Evolutionary conservation across 2,797 vertebrate species (phyloP), one percentile per base, ranked within the genome.

Genomic region (Thalassophryne amazonica): DNA sequence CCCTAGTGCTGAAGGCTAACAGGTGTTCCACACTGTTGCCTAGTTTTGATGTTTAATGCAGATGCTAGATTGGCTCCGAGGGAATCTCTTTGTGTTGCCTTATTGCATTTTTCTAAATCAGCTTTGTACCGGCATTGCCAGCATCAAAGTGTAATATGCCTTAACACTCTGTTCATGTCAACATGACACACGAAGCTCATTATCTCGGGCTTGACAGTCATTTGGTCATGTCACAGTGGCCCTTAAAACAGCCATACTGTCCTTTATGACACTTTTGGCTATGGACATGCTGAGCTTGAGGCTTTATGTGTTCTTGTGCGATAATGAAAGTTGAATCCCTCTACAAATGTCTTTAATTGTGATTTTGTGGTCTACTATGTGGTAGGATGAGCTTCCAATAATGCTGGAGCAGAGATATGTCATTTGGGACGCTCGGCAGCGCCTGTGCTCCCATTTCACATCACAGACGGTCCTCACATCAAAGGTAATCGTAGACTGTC

Each of bases 141-240:
- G 63, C 77, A 82, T 86, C 71, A 83, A 85, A 81, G 76, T 73
- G 74, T 69, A 73, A 62, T 77, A 80, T 82, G 80, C 76, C 78
- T 69, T 69, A 58, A 78, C 80, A 49, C 74, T 74, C 40, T 33
- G 51, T 66, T 73, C 78, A 70, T 81, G 83, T 87, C 74, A 81
- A 86, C 83, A 85, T 67, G 65, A 80, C 81, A 65, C 67, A 73
- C 61, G 87, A 88, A 84, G 84, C 84, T 80, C 82, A 86, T 88
- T 86, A 88, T 84, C 57, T 71, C 68, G 73, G 67, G 70, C 78
- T 60, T 28, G 76, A 83, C 88, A 84, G 79, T 85, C 78, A 83
- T 88, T 83, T 77, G 76, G 73, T 53, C 70, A 48, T 40, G 71
- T 79, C 76, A 60, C 75, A 53, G 63, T 14, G 75, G 84, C 84